These are phyloP conservation scores for Hemiscyllium ocellatum DNA, from an alignment of 2,113 vertebrate species.

Conservation along the genomic window DNA sequence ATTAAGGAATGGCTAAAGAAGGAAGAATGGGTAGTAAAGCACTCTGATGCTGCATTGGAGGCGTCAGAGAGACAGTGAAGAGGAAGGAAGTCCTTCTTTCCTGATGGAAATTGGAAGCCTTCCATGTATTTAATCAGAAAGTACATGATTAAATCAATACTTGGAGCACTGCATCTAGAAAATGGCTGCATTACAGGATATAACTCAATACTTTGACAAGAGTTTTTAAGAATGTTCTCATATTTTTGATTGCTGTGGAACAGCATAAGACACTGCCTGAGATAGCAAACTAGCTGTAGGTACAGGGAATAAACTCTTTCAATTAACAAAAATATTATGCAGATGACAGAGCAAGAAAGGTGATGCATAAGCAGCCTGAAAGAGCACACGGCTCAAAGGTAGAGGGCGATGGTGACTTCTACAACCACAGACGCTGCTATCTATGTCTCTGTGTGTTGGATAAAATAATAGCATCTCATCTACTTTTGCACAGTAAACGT, in stretches of 20 bases:
- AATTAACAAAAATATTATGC: background rate
- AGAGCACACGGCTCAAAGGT: background rate
- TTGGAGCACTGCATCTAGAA: background rate
- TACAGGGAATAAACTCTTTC: background rate
- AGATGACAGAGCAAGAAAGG: background rate
- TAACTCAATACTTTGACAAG: background rate
- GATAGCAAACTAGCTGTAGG: background rate
- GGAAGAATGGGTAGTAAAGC: background rate
- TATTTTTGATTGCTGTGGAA: background rate
- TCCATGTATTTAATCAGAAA: background rate
- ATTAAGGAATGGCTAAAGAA: background rate
- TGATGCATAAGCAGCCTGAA: background rate
- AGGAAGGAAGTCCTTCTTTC: background rate
- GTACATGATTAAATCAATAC: background rate
- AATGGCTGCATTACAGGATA: background rate
- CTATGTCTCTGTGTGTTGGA: background rate
- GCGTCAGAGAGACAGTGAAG: background rate
- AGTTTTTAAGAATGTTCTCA: background rate
- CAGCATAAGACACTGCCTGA: background rate
- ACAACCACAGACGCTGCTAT: background rate
- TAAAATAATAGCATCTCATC: background rate
- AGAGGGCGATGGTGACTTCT: background rate
- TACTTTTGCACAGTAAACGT: background rate
- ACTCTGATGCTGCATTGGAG: background rate
- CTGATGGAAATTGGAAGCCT: background rate